These are phyloP conservation scores for Brachyptera risi DNA, from an alignment of 2,888 invertebrate species.

Conservation along the genomic window DNA sequence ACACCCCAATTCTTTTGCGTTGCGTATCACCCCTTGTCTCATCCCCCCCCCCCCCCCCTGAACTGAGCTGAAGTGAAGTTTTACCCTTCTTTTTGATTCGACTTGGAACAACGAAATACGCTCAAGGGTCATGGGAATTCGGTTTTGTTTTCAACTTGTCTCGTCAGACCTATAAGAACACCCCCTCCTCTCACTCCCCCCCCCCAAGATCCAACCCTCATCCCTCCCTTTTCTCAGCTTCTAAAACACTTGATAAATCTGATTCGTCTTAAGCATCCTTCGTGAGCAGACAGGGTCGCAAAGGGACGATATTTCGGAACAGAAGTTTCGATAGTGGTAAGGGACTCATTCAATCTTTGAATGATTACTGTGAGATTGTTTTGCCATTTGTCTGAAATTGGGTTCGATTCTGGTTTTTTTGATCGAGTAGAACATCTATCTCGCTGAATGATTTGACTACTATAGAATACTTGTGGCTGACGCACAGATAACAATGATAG, in stretches of 20 bases:
- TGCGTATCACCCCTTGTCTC: background rate
- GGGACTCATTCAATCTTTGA: background rate
- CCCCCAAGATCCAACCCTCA: too few species aligned
- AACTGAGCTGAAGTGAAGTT: background rate
- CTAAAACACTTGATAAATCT: constrained; percentile 11
- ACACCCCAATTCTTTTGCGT: background rate
- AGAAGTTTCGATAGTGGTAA: background rate
- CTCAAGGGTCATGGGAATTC: constrained; percentile 6
- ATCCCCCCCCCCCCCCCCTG: background rate
- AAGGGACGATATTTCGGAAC: background rate
- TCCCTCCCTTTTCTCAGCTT: background rate
- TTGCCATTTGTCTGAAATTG: too few species aligned
- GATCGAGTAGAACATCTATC: too few species aligned
- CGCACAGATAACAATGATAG: too few species aligned
- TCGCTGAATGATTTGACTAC: too few species aligned
- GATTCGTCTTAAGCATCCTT: constrained; percentile 6
- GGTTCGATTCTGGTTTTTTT: too few species aligned
- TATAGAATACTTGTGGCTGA: too few species aligned
- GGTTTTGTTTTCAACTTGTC: constrained; percentile 3
- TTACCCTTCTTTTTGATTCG: background rate
- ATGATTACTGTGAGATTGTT: background rate
- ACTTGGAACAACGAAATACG: background rate
- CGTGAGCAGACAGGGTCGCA: background rate
- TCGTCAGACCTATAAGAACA: background rate
- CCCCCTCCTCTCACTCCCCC: background rate